These are phyloP conservation scores for Allophyes oxyacanthae DNA, from an alignment of 2,888 invertebrate genomes.

Conservation along the genomic window DNA sequence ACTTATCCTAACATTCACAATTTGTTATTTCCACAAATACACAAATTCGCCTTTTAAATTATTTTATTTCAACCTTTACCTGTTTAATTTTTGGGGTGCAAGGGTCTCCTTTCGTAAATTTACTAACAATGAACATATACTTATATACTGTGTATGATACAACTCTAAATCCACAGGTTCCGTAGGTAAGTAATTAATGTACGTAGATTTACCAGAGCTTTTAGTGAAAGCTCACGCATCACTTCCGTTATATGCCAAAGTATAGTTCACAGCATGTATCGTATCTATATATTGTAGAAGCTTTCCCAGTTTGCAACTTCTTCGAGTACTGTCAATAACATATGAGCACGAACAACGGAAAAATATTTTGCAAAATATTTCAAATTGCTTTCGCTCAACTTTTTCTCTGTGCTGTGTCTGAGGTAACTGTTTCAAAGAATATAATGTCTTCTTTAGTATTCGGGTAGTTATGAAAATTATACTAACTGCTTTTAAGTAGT, in stretches of 20 bases:
- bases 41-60: conserved; percentile 19
- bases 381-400: conserved; percentile 39
- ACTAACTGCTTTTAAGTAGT: background rate
- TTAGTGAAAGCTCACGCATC: conserved; percentile 28
- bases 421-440: conserved; percentile 11
- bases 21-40: conserved; percentile 22
- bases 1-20: conserved; percentile 45
- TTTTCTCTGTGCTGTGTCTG: conserved; percentile 47
- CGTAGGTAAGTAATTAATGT: conserved; percentile 45
- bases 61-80: conserved; percentile 23
- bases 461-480: conserved; percentile 6
- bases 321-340: conserved; percentile 44
- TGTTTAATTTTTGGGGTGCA: conserved; percentile 42
- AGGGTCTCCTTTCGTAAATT: conserved; percentile 31
- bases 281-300: conserved; percentile 21
- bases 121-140: conserved; percentile 15
- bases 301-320: conserved; percentile 33
- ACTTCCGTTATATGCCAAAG: conserved; percentile 11
- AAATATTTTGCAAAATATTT: conserved; percentile 45
- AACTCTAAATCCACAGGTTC: conserved; percentile 41
- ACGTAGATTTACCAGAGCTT: conserved; percentile 29
- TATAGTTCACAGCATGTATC: conserved; percentile 32
- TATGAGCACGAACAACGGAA: conserved; percentile 40
- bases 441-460: conserved; percentile 12
- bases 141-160: conserved; percentile 15